Base-by-base conservation (phyloP, 2,888 invertebrate species). In the Cenopis cana region DNA sequence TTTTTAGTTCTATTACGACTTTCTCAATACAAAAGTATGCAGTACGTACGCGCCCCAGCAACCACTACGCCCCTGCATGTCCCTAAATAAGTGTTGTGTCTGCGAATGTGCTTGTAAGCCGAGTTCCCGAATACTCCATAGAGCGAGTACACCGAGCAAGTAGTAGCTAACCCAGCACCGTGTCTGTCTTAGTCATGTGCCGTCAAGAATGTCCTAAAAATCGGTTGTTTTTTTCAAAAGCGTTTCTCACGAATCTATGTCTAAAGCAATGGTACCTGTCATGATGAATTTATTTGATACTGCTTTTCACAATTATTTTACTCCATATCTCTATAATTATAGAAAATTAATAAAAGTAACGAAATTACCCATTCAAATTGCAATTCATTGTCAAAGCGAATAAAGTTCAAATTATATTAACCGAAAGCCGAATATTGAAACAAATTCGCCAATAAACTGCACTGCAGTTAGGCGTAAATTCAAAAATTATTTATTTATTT, bases 101-200 rank as follows among this genome's bases (percentile, higher is more conserved):
- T 36, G 46, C 49, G 38, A 54, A 59, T 69, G 65, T 52, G 69
- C 70, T 70, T 70, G 33, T 8, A 33, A 46, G 33, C 46, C 57
- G 24, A 46, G 14, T n/a, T 56, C 29, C 17, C 36, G 14, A 59
- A 60, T 66, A 49, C 65, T 70, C 65, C 33, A 49, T 33, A 49
- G 41, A 66, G 59, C 52, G 69, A 70, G 70, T 49, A 24, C 54
- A 52, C 57, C 18, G 36, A 56, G 49, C 46, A n/a, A 69, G 62
- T 64, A 65, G 69, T 57, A 50, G 67, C 50, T 24, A 24, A 18
- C 49, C 55, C 33, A n/a, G 61, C 62, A 62, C 50, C 61, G 68
- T 55, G 46, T 54, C 64, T 55, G 60, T 60, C 68, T n/a, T n/a
- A 41, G 41, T 41, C 14, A 8, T 46, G 46, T n/a, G n/a, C 46